Conservation (phyloP, 2,888 invertebrate genomes). For the Phengaris arion region DNA sequence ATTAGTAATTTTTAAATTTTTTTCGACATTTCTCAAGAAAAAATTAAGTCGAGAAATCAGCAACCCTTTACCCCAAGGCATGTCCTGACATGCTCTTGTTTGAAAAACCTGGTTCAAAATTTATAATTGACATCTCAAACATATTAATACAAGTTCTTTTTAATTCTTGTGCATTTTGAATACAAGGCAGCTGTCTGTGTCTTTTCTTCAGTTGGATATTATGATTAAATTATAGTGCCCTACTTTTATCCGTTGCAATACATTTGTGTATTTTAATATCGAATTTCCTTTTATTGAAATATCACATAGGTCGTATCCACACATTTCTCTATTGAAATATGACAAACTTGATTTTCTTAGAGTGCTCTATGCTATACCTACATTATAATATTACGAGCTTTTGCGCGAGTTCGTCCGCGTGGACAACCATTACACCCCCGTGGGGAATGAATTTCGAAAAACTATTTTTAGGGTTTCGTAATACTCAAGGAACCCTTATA, state of each 20-base stretch:
- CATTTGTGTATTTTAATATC: constrained; percentile 22
- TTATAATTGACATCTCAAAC: constrained; percentile 8
- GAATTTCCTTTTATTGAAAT: constrained; percentile 14
- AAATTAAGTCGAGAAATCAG: too few relatives aligned
- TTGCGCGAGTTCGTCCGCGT: too few relatives aligned
- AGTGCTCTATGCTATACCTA: background rate
- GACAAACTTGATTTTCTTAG: background rate
- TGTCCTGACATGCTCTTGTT: too few relatives aligned
- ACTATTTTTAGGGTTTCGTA: too few relatives aligned
- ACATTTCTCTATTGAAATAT: constrained; percentile 1
- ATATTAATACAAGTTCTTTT: background rate
- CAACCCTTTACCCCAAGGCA: too few relatives aligned
- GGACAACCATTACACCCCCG: too few relatives aligned
- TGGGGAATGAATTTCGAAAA: too few relatives aligned
- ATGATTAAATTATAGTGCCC: constrained; percentile 11
- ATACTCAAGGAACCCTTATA: too few relatives aligned
- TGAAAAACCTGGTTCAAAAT: background rate
- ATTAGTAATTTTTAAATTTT: too few relatives aligned
- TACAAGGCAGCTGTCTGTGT: constrained; percentile 2
- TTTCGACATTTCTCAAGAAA: too few relatives aligned
- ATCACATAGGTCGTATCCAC: background rate
- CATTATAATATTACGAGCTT: background rate
- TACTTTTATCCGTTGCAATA: constrained; percentile 10
- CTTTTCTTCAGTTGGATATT: background rate
- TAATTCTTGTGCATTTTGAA: background rate